Evolutionary conservation across 1,140 invertebrate species (phyloP), one percentile per base, ranked within the genome.

Genomic region (Hycleus cichorii): DNA sequence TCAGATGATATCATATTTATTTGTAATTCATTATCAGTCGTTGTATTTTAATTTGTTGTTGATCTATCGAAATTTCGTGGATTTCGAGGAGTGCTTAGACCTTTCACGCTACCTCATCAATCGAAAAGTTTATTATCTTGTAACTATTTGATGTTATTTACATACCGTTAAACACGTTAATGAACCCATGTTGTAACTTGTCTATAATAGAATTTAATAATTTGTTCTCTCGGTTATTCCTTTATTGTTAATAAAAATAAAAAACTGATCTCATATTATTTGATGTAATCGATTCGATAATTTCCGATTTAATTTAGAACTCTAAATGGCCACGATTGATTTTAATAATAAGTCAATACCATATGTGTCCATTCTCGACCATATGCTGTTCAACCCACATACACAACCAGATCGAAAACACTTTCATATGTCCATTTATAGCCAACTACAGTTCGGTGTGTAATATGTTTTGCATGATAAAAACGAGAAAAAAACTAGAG

Each of bases 341-440:
- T 32, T 32, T 32, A 32, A 7, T 54, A 53, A 59, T 54, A 45
- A 54, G 50, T 53, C 44, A 54, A 47, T 39, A 48, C 57, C 57
- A 59, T 59, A 59, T 59, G 48, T 24, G 58, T 32, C 32, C 32
- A 47, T 49, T 51, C 45, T 39, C 48, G 60, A 59, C 60, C 60
- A 62, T 59, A 62, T 62, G 60, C 54, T 59, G 52, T 47, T 52
- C 58, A 64, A 64, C 63, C 63, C 58, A 64, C 63, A 64, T 64
- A 50, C 46, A 57, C 4, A 32, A 32, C 32, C 32, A 61, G 53
- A 55, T 59, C 44, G 56, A 57, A 64, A 64, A 64, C 63, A 64
- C 63, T 64, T 64, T 64, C 63, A 52, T 47, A 43, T 54, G 7
- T 12, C 63, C 63, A 46, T 62, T 45, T 62, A 62, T 44, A 56